Evolutionary conservation across 2,888 invertebrate species (phyloP), one percentile per base, ranked within the genome.

Genomic region (Scrobipalpa costella): DNA sequence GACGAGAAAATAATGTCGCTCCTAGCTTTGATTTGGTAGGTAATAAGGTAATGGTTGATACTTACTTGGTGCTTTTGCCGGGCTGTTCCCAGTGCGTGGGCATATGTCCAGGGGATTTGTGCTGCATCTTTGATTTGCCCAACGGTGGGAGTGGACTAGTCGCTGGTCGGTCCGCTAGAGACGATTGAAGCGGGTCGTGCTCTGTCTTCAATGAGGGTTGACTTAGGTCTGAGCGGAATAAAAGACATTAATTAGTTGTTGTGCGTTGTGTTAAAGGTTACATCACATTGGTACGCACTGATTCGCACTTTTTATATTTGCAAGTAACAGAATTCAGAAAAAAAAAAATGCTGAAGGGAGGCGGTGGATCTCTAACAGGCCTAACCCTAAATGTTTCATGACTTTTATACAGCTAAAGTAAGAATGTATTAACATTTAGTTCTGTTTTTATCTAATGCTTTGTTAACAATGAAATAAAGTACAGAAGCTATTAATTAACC

Each of bases 171-270:
- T 62, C 62, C 60, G 13, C 63, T 0, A 62, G 38, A 8, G 62
- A 62, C 40, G 66, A 47, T 47, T 63, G 57, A 50, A 52, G 27
- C 40, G 40, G 64, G 11, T 61, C 63, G 6, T 69, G 84, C 90
- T 74, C 95, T 93, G 74, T 93, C 67, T 95, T 95, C 64, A 95
- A 83, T 0, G 96, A 95, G 0, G 95, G 95, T 78, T 96, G 96
- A 75, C 95, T 96, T 2, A 95, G 93, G 76, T 96, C 96, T 95
- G 73, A 68, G 69, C 11, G 19, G 40, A n/a, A 52, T 13, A 52
- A 19, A 36, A 7, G 15, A 36, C 13, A 27, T 1, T 3, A 9
- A 44, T 15, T 15, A 27, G 27, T 27, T 27, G 27, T 27, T 27
- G 27, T 27, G n/a, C n/a, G n/a, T n/a, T n/a, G n/a, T n/a, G n/a